Evolutionary conservation across 2,888 invertebrate genomes (phyloP).

Genomic region (Archaeoteleia sp.): DNA sequence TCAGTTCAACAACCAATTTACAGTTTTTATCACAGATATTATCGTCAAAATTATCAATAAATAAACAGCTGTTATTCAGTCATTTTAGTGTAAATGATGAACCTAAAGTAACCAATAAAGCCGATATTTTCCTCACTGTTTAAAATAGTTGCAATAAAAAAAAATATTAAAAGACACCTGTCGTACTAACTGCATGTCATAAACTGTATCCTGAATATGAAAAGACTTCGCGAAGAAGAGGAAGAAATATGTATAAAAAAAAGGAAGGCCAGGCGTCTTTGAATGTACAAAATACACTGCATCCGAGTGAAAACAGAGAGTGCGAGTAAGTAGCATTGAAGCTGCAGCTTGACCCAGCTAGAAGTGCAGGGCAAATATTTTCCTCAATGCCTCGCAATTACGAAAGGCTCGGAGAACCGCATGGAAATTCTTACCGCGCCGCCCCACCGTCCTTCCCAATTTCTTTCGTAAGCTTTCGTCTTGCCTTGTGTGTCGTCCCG

Average conservation of each 20-base stretch:
- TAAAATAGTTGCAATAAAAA: not conserved
- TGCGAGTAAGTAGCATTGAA: conserved; percentile 36
- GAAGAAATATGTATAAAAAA: conserved; percentile 24
- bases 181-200: not conserved
- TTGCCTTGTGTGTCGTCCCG: not conserved
- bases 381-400: conserved; percentile 47
- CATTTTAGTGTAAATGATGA: too few species aligned
- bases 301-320: conserved; percentile 3
- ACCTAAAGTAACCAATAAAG: too few species aligned
- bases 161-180: conserved; percentile 3
- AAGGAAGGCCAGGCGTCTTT: conserved; percentile 28
- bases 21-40: too few species aligned
- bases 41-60: too few species aligned
- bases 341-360: conserved; percentile 40
- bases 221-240: conserved; percentile 16
- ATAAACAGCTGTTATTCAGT: too few species aligned
- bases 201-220: too few species aligned
- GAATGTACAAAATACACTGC: conserved; percentile 27
- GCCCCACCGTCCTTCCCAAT: conserved; percentile 12
- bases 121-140: not conserved
- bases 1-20: too few species aligned
- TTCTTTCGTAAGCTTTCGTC: conserved; percentile 8
- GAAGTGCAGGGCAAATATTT: conserved; percentile 42
- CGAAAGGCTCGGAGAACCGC: conserved; percentile 23
- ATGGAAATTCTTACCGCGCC: conserved; percentile 25